A percentile compares a stretch with the other conserved stretches of the same genome.
These are phyloP conservation scores for Archegozetes longisetosus DNA, from an alignment of 1,140 invertebrate genomes.

Conservation along the genomic window DNA sequence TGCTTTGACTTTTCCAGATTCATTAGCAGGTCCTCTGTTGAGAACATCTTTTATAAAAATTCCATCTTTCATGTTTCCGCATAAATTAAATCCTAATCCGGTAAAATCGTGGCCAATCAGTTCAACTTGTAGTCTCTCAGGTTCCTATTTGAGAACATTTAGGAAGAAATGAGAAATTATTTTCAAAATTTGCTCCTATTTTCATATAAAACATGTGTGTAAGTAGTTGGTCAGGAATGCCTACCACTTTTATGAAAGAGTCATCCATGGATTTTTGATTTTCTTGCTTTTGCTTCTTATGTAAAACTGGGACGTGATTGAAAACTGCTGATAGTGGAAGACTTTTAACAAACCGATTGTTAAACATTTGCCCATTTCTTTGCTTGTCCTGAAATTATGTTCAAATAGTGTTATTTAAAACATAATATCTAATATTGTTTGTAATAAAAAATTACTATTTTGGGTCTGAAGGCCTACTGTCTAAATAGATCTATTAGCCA, in stretches of 20 bases:
- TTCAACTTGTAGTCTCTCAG: conserved; percentile 3
- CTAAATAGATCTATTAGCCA: no score
- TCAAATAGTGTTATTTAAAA: background rate
- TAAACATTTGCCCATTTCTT: background rate
- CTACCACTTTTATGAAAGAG: background rate
- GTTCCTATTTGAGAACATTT: background rate
- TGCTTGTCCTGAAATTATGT: background rate
- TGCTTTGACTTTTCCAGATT: conserved; percentile 59
- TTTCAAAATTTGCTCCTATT: background rate
- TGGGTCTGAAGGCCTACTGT: no score
- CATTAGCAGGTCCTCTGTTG: conserved; percentile 66
- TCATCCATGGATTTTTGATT: background rate
- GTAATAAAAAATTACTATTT: no score
- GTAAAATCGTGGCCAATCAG: conserved; percentile 15
- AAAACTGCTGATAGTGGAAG: background rate
- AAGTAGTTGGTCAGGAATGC: no score
- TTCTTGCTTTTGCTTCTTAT: background rate
- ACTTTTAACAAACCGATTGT: background rate
- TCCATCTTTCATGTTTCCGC: conserved; percentile 71
- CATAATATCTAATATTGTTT: background rate
- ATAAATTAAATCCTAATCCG: conserved; percentile 73
- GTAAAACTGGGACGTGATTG: background rate
- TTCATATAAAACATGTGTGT: no score
- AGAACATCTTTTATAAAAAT: conserved; percentile 73
- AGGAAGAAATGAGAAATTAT: background rate